Base-by-base conservation (phyloP, 2,888 invertebrate genomes). In the Gerris lacustris region DNA sequence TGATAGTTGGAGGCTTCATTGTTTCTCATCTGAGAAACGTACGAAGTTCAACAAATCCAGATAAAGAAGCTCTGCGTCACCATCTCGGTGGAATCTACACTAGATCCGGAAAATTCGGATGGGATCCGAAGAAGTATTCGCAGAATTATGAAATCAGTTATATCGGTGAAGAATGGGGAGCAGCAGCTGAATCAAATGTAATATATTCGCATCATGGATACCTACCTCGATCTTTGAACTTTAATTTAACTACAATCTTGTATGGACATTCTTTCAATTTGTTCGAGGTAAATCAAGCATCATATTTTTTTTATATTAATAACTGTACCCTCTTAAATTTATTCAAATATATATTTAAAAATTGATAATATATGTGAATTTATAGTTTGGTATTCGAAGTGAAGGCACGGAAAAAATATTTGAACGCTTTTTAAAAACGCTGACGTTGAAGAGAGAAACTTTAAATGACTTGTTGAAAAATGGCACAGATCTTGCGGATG, bases 151-250 rank as follows among this genome's bases (percentile, higher is more conserved):
- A 92, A 78, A 77, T 88, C 5, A 91, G 91, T 0, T 90, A 89
- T 79, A 84, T 86, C 72, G 77, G 90, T 0, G 88, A 88, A 66
- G 83, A 88, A 0, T 78, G 91, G 0, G 90, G 89, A 4, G 86
- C 88, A 4, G 85, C 84, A 62, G 77, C 84, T 0, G 92, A 93
- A 71, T 82, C 85, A 74, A 88, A 88, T 77, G 82, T 92, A 2
- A 91, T 94, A 77, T 94, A 88, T 81, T 92, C 92, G 0, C 92
- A 92, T 77, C 87, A 88, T 77, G 90, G 91, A 0, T 94, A 87
- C 81, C 77, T 93, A 5, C 92, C 93, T 0, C 84, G 92, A 15
- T 89, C 89, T 0, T 83, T 83, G 0, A 85, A 83, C 70, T 76
- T 91, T 7, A 93, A 93, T 80, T 77, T 93, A 0, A 92, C 91